Evolutionary conservation across 92 coral and sea anemone species (phyloP), one percentile per base, ranked within the genome.

Genomic region (Isaurus tuberculatus): DNA sequence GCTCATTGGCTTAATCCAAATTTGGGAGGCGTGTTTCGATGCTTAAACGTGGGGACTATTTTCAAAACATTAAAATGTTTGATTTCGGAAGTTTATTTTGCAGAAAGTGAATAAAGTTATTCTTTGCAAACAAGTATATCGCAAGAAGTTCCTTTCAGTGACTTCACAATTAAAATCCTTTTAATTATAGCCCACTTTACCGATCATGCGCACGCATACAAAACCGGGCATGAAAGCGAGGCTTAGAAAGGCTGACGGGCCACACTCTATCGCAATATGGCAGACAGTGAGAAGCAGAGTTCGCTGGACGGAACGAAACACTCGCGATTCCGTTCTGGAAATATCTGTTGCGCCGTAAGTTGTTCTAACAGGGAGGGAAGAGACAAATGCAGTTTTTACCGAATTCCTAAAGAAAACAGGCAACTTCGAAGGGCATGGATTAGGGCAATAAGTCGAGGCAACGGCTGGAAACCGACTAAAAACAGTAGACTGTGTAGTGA

Each of bases 401-500:
- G 60, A 53, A 72, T 37, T 40, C 79, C 79, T 72, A 19, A 31
- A 53, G 79, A 44, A 29, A 72, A 42, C 49, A 72, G 79, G 29
- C 61, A 22, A 40, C 66, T 1, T 60, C 60, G 79, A 10, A 72
- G 79, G 15, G 79, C 49, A 44, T 72, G 79, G 79, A 72, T 72
- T 40, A 72, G 60, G 29, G 79, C 79, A 14, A 42, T 72, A 72
- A 72, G 60, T 72, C 61, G 60, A 10, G 79, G 57, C 58, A 53
- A 26, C 28, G 31, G 58, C 58, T 72, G 79, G 79, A 44, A 28
- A 40, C 79, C 79, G 58, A 40, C 79, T 31, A 40, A 44, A 44
- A 72, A 72, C 79, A 72, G 57, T 72, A 44, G 79, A 26, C 31
- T 72, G 61, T 72, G 79, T 72, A 40, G 79, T 30, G 28, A 72